Base-by-base conservation (phyloP, 2,113 vertebrate genomes). In the Xiphophorus couchianus region DNA sequence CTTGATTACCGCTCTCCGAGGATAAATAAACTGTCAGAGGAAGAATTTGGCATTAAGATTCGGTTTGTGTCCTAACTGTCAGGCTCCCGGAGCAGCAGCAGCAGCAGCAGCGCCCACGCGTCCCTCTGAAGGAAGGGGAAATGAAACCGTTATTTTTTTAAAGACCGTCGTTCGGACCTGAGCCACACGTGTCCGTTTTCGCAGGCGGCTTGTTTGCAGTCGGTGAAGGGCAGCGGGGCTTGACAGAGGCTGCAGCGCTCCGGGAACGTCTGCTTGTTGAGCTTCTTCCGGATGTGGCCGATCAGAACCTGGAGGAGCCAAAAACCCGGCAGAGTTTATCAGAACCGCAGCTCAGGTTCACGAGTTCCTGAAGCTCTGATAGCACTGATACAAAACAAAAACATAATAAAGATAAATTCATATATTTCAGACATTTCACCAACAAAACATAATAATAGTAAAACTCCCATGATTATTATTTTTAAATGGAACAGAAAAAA, bases 101-200 rank as follows among this genome's bases (percentile, higher is more conserved):
- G 27, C 27, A 30, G 31, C 31, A 37, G 35, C 35, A 37, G 35
- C 19, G 25, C 22, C 51, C 19, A 58, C 22, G 22, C 22, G n/a
- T n/a, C 25, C 9, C 22, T 58, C 19, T 15, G 14, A 42, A 42
- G 39, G 39, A 42, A 1, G 39, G 12, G 39, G 39, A 15, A 15
- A 42, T 42, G 4, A 48, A 19, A 6, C 17, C 5, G 5, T 19
- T 19, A 19, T 48, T 5, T 19, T 48, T 19, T 48, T 11, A 58
- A 54, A 22, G 48, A 54, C 5, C 4, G 22, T 9, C 19, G 3
- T 30, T 1, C 8, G 1, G 94, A 99, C 98, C 98, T 97, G 92
- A 96, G 96, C 98, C 98, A 99, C 15, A 97, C 93, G 91, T 99
- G 98, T 37, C 98, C 97, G 0, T 98, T 98, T 90, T 95, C 89